These are phyloP conservation scores for Lordiphosa clarofinis DNA, from an alignment of 1,140 invertebrate species.

Conservation along the genomic window DNA sequence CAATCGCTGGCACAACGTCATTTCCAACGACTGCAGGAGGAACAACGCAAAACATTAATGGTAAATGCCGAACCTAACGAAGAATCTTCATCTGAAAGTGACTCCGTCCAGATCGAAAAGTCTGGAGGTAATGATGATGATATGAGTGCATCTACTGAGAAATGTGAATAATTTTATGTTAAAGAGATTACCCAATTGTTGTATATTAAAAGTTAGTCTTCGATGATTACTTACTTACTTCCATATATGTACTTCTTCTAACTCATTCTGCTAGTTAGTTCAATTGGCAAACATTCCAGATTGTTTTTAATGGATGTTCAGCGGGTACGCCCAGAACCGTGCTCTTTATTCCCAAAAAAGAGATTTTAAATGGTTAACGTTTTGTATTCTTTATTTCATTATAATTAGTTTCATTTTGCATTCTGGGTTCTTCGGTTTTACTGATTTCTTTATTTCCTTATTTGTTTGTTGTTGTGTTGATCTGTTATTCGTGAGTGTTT, in stretches of 20 bases:
- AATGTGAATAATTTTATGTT: no score
- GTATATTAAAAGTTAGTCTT: no score
- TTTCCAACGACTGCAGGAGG: conserved; percentile 86
- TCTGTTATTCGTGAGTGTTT: conserved; percentile 22
- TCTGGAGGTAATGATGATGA: no score
- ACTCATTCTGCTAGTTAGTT: no score
- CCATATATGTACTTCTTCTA: no score
- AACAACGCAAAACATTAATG: conserved; percentile 14
- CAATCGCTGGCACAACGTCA: conserved; percentile 98
- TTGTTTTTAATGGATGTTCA: no score
- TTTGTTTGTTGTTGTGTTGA: conserved; percentile 10
- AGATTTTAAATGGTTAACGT: conserved; percentile 32
- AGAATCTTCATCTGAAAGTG: conserved; percentile 3
- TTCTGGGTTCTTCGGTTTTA: conserved; percentile 48
- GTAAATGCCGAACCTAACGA: background rate
- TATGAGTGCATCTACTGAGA: no score
- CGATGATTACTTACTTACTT: no score
- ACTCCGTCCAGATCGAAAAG: no score
- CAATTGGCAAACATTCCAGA: no score
- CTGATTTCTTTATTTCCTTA: conserved; percentile 32
- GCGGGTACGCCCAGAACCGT: no score
- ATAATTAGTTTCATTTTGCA: conserved; percentile 61
- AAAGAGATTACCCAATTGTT: no score
- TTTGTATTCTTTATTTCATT: conserved; percentile 73
- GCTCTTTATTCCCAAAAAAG: background rate